Base-by-base conservation (phyloP, 2,113 vertebrate species). In the Onychostoma macrolepis region DNA sequence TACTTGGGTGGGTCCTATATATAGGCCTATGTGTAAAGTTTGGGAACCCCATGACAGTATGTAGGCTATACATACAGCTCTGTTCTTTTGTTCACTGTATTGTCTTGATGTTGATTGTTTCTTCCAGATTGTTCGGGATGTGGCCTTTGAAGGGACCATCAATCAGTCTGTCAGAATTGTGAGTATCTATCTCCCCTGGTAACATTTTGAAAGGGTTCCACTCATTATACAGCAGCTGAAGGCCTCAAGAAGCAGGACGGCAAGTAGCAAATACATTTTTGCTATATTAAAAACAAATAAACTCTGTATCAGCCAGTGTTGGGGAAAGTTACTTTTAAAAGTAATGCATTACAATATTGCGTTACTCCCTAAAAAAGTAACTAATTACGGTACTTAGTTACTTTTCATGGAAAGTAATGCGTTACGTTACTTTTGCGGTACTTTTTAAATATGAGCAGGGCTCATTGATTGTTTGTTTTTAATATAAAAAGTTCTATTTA, bases 191-290 rank as follows among this genome's bases (percentile, higher is more conserved):
- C 74, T 78, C 53, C 41, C 15, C 30, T 26, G 28, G 43, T 19
- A 33, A 77, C 30, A 38, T 11, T 85, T 81, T 88, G 6, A 45
- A 77, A 56, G 56, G 65, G 6, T 15, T 36, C 28, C 72, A 26
- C 65, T 85, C 19, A 76, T 58, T 58, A 63, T n/a, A 88, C 83
- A 85, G 65, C 77, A 85, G 63, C 83, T 85, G 75, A 71, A 33
- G 76, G 74, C 33, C 50, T 65, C 13, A 78, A 75, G 33, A 78
- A 63, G 45, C 30, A 13, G 7, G 43, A 76, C 26, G 43, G 17
- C 2, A 19, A 85, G 85, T 30, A 71, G 17, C 15, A 71, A 71
- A 30, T 33, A 4, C 28, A 77, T 33, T 78, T 45, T 53, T 53
- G 26, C 48, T 53, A 6, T 30, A 69, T 61, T 45, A 10, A 56